Evolutionary conservation across 2,888 invertebrate species (phyloP).

Genomic region (Caenorhabditis macrosperma): DNA sequence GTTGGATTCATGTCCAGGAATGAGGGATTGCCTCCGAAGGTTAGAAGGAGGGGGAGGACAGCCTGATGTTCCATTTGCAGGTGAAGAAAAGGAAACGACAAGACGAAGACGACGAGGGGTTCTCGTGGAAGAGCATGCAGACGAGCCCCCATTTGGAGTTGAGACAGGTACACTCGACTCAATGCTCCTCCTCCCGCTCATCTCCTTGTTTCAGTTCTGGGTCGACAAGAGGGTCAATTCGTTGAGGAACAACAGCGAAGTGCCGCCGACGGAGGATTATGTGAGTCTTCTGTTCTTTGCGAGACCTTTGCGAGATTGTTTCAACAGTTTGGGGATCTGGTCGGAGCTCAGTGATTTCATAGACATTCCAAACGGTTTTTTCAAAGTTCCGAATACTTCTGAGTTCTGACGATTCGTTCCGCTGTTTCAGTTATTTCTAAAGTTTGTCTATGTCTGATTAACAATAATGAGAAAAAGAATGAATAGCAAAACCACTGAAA

Average conservation of each 20-base stretch:
- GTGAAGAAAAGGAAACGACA: conserved; percentile 54
- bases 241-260: conserved; percentile 62
- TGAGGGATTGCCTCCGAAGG: conserved; percentile 77
- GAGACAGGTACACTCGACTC: conserved; percentile 76
- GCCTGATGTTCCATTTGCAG: conserved; percentile 15
- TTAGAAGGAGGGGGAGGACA: neutral
- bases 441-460: no score
- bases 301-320: no score
- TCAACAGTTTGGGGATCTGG: no score
- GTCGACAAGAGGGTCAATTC: conserved; percentile 76
- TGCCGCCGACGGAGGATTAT: conserved; percentile 56
- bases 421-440: no score
- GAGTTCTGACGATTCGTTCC: no score
- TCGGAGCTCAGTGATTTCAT: no score
- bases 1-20: conserved; percentile 80
- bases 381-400: no score
- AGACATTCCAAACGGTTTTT: no score
- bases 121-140: conserved; percentile 79
- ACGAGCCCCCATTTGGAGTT: conserved; percentile 78
- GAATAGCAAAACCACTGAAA: no score
- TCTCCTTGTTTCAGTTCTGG: conserved; percentile 79
- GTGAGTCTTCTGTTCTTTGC: conserved; percentile 41
- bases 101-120: conserved; percentile 73
- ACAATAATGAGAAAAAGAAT: no score
- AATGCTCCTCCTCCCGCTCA: no score